Percentiles rank a stretch among this genome's conserved stretches.
Conservation (phyloP, 2,888 invertebrate genomes). For the Amphiduros pacificus region DNA sequence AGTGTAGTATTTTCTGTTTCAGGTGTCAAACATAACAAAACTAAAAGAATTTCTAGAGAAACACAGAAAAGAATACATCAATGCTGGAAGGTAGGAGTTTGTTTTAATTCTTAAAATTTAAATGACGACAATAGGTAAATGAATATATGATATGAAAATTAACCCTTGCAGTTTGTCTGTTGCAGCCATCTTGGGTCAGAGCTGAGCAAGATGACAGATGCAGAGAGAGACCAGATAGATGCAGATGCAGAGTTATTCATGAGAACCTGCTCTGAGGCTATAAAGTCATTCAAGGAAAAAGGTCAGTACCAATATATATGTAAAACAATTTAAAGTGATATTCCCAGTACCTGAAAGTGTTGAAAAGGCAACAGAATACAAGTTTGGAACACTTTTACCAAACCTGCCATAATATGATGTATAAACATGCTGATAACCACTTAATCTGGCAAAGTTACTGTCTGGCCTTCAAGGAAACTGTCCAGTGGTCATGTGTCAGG, state of each 20-base stretch:
- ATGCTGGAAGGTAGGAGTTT: conserved; percentile 59
- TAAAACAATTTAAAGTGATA: no score
- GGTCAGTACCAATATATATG: conserved; percentile 32
- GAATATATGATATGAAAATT: background rate
- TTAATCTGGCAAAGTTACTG: no score
- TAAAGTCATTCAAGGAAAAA: conserved; percentile 76
- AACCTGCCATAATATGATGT: no score
- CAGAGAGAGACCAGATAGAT: conserved; percentile 85
- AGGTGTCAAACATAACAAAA: conserved; percentile 71
- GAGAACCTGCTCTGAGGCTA: conserved; percentile 75
- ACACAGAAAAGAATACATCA: conserved; percentile 83
- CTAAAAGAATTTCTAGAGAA: conserved; percentile 80
- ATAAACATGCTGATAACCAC: no score
- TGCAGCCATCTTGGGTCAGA: conserved; percentile 62
- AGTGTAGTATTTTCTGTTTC: conserved; percentile 51
- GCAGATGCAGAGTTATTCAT: conserved; percentile 82
- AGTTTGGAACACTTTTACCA: no score
- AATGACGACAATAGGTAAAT: background rate
- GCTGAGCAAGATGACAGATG: conserved; percentile 75
- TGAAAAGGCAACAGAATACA: no score
- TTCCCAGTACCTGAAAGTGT: no score
- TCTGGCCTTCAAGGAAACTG: no score
- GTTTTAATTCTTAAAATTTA: background rate
- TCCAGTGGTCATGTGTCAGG: no score
- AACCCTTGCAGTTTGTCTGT: conserved; percentile 16